A percentile compares a stretch with the other conserved stretches of the same genome.
These are phyloP conservation scores for Tetanocera ferruginea DNA, from an alignment of 2,888 invertebrate genomes.

Conservation along the genomic window DNA sequence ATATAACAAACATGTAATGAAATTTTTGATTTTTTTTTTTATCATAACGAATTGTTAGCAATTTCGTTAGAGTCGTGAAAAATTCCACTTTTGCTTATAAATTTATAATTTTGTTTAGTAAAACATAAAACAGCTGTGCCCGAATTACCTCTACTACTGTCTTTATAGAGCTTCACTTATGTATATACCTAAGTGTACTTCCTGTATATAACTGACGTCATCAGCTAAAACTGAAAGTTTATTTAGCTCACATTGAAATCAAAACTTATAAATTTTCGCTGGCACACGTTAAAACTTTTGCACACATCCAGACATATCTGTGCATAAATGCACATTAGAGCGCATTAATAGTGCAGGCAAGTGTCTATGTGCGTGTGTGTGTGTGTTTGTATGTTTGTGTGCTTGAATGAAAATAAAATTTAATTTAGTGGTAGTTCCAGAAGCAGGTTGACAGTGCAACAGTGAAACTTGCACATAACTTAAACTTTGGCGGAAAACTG, in stretches of 20 bases:
- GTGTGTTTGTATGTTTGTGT: background rate
- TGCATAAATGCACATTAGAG: background rate
- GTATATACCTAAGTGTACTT: background rate
- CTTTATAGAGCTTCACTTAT: too few species aligned
- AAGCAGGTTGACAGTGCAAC: background rate
- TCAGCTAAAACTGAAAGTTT: constrained; percentile 40
- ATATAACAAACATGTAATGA: too few species aligned
- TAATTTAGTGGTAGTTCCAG: constrained; percentile 51
- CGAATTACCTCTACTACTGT: too few species aligned
- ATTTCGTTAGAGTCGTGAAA: too few species aligned
- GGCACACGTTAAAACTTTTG: background rate
- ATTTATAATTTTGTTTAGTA: too few species aligned
- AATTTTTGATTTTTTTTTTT: too few species aligned
- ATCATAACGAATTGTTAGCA: too few species aligned
- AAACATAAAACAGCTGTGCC: too few species aligned
- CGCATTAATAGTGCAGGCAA: background rate
- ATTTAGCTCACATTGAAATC: background rate
- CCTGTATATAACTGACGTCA: constrained; percentile 29
- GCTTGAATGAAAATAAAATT: constrained; percentile 60
- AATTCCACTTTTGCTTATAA: too few species aligned
- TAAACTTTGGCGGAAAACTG: background rate
- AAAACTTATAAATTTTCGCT: constrained; percentile 31
- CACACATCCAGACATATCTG: background rate
- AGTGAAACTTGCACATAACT: constrained; percentile 31
- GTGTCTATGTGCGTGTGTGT: background rate